Conservation (phyloP, 2,888 invertebrate species). For the Acleris holmiana region DNA sequence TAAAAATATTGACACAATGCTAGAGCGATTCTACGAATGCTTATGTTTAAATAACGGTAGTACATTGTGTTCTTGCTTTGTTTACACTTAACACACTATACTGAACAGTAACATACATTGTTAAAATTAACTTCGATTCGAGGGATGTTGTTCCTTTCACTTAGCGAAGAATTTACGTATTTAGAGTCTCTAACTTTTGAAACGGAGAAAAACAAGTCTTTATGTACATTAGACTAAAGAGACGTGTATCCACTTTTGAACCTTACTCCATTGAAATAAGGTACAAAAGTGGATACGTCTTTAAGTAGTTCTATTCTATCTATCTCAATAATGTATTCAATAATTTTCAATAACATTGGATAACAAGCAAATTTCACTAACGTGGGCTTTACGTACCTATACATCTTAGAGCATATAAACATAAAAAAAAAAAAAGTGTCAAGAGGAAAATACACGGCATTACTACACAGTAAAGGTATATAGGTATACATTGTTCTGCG, state of each 20-base stretch:
- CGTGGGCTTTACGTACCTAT: too few relatives aligned
- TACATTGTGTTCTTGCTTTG: conserved; percentile 60
- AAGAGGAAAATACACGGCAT: too few relatives aligned
- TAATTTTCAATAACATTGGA: too few relatives aligned
- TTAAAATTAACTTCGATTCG: conserved; percentile 65
- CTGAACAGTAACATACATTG: conserved; percentile 64
- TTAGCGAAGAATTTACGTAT: conserved; percentile 50
- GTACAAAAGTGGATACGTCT: too few relatives aligned
- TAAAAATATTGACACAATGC: conserved; percentile 50
- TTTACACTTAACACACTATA: conserved; percentile 63
- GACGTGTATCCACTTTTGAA: conserved; percentile 1
- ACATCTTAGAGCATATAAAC: too few relatives aligned
- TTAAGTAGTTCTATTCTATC: too few relatives aligned
- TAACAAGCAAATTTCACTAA: too few relatives aligned
- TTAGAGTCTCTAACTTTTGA: conserved; percentile 55
- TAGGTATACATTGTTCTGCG: too few relatives aligned
- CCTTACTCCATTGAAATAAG: not conserved
- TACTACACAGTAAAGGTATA: too few relatives aligned
- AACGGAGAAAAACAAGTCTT: conserved; percentile 22
- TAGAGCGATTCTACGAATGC: conserved; percentile 56
- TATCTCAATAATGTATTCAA: too few relatives aligned
- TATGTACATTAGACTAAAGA: conserved; percentile 4
- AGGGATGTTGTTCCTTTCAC: conserved; percentile 59
- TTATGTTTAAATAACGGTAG: conserved; percentile 61
- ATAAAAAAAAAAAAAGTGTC: too few relatives aligned